These are phyloP conservation scores for Daboia siamensis DNA, from an alignment of 2,113 vertebrate genomes.

Conservation along the genomic window DNA sequence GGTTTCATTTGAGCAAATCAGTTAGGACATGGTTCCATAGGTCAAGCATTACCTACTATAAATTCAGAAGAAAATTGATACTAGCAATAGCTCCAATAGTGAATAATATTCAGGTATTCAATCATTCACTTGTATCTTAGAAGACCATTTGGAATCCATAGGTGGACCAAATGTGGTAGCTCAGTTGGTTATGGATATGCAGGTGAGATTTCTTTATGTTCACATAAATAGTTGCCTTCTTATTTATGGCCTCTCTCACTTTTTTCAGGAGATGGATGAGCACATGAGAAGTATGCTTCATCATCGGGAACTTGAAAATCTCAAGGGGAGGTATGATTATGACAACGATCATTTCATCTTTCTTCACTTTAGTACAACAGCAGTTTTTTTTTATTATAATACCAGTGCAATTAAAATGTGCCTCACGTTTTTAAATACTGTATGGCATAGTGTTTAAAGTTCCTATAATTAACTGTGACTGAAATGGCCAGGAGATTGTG, in stretches of 20 bases:
- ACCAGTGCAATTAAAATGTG: neutral
- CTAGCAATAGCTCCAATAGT: neutral
- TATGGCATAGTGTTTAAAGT: neutral
- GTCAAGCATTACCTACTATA: neutral
- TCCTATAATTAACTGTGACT: neutral
- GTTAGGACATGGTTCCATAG: neutral
- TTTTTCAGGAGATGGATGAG: constrained; percentile 89
- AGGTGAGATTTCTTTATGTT: neutral
- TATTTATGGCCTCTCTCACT: constrained; percentile 50
- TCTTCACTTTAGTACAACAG: neutral
- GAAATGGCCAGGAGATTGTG: neutral
- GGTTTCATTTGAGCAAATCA: neutral
- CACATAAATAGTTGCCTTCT: neutral
- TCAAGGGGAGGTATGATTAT: constrained; percentile 88
- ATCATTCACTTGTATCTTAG: neutral
- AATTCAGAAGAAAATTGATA: neutral
- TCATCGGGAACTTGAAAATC: constrained; percentile 95
- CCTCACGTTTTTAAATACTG: neutral
- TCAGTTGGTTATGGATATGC: neutral
- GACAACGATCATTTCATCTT: neutral
- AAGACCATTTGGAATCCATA: neutral
- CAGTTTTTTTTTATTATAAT: neutral
- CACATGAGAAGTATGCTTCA: constrained; percentile 98
- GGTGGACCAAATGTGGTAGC: neutral
- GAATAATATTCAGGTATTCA: neutral